These are phyloP conservation scores for Tylochromis polylepis DNA, from an alignment of 2,113 vertebrate genomes.

Conservation along the genomic window DNA sequence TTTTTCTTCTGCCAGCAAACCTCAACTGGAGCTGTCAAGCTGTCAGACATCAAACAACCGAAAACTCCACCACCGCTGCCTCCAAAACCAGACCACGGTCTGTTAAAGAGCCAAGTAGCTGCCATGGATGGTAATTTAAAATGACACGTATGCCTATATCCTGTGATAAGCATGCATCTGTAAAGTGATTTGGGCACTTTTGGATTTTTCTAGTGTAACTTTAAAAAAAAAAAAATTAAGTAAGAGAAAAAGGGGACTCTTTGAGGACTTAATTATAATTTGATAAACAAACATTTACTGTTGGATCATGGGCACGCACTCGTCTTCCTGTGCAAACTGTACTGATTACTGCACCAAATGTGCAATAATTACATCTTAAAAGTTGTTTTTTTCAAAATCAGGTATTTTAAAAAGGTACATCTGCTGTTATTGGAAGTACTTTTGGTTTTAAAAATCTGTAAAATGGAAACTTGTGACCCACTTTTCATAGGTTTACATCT, in stretches of 20 bases:
- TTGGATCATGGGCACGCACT: not conserved
- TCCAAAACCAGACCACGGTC: conserved; percentile 80
- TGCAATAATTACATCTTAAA: not conserved
- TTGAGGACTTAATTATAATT: not conserved
- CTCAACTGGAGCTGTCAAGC: conserved; percentile 75
- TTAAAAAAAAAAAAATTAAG: not conserved
- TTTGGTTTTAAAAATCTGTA: not conserved
- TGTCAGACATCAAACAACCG: conserved; percentile 76
- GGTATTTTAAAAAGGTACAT: not conserved
- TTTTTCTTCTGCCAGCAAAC: not conserved
- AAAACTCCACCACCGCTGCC: conserved; percentile 82
- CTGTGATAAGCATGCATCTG: not conserved
- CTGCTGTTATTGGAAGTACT: not conserved
- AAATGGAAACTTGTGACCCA: not conserved
- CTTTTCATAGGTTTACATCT: not conserved
- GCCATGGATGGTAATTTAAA: conserved; percentile 76
- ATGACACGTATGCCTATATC: not conserved
- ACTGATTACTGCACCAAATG: not conserved
- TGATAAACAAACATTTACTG: not conserved
- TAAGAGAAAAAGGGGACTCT: not conserved
- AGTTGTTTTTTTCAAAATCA: not conserved
- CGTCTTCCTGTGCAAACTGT: not conserved
- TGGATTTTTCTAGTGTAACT: not conserved
- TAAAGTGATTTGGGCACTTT: not conserved
- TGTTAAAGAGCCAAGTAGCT: conserved; percentile 78